Percentiles rank a stretch among this genome's conserved stretches.
phyloP scores from a whole-genome alignment of 1,140 invertebrate genomes.

The Drosophila elegans region DNA sequence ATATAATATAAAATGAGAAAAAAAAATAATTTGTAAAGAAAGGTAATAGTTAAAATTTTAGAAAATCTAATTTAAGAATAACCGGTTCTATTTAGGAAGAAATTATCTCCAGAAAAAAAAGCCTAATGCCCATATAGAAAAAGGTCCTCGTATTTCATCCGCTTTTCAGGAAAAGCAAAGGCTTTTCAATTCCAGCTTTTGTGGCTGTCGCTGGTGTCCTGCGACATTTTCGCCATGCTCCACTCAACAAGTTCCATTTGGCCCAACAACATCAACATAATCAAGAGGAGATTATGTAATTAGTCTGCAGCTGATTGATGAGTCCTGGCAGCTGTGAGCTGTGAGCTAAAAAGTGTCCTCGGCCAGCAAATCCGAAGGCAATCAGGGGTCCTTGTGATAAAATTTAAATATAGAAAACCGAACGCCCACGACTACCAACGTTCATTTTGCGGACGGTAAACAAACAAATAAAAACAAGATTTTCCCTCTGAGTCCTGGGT shows the following conservation, averaged over 20 bases:
- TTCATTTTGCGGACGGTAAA: conserved; percentile 83
- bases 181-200: conserved; percentile 9
- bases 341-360: conserved; percentile 55
- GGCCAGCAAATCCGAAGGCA: conserved; percentile 45
- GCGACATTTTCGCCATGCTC: conserved; percentile 26
- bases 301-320: conserved; percentile 85
- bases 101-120: too few species aligned
- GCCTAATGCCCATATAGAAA: too few species aligned
- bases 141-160: not conserved
- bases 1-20: too few species aligned
- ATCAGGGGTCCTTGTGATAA: conserved; percentile 74
- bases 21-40: too few species aligned
- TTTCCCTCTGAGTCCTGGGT: conserved; percentile 36
- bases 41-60: too few species aligned
- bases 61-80: too few species aligned
- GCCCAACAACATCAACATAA: conserved; percentile 62
- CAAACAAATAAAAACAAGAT: conserved; percentile 84
- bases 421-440: conserved; percentile 28
- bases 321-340: conserved; percentile 78
- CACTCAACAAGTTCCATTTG: conserved; percentile 54
- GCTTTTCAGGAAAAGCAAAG: conserved; percentile 22
- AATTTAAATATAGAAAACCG: conserved; percentile 77
- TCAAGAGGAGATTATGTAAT: conserved; percentile 85
- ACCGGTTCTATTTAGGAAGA: too few species aligned
- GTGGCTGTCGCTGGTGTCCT: conserved; percentile 22